Evolutionary conservation across 2,797 vertebrate genomes (phyloP), one percentile per base, ranked within the genome.

Genomic region (Typhlichthys eigenmanni): DNA sequence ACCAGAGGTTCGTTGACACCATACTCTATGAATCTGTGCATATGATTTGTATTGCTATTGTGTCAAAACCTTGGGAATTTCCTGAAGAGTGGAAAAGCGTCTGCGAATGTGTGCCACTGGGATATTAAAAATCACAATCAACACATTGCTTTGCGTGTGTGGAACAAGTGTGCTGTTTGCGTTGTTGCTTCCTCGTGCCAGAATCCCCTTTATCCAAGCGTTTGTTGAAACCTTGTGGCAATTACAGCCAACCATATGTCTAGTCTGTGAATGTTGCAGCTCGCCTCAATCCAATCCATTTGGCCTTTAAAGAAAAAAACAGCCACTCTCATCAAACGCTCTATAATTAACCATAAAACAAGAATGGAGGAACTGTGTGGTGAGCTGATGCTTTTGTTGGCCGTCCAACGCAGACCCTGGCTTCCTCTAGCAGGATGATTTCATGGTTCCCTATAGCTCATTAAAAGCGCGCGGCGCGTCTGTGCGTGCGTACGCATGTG

Each of bases 341-440:
- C 87, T 55, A 78, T 90, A 88, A 90, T 88, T 81, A 85, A 84
- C 74, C 67, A 72, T 80, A 69, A 88, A 83, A 84, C 74, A 70
- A 78, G 75, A 80, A 68, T 61, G 49, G 62, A 78, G 73, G 79
- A 78, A 34, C 62, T 72, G 75, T 64, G 73, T 64, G 73, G 71
- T 66, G 66, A 72, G 82, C 69, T 71, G 72, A 72, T 34, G 66
- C 77, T 75, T 85, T 79, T 81, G 73, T 81, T 59, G n/a, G 9
- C 61, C 1, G 49, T 86, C 80, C 84, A 84, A 78, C 63, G 60
- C 13, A 9, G 7, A 3, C 51, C 64, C 74, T 58, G 66, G 66
- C 58, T 69, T 72, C 66, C 69, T 80, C 63, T 47, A 43, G n/a
- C 13, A 62, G 60, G 63, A 69, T 67, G 74, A 80, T 76, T 76